These are phyloP conservation scores for Propsilocerus akamusi DNA, from an alignment of 1,140 invertebrate genomes.

Conservation along the genomic window DNA sequence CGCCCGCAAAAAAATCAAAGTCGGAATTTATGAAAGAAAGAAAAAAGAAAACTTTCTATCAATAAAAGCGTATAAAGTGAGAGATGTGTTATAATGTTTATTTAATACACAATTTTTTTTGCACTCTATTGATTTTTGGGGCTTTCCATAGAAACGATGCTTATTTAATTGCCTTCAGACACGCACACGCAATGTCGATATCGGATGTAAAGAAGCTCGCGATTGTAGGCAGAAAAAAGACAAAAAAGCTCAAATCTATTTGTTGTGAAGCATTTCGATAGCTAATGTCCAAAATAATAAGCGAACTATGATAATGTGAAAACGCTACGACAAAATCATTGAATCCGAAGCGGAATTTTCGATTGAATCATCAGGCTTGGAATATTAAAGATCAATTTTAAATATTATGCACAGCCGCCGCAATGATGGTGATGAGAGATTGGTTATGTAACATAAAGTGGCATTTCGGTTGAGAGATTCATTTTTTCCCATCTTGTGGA, in stretches of 20 bases:
- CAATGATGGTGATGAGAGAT: background rate
- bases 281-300: background rate
- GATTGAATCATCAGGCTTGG: constrained; percentile 1
- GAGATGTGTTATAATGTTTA: too few species aligned
- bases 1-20: background rate
- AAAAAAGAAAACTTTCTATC: background rate
- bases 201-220: background rate
- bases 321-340: background rate
- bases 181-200: background rate
- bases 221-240: background rate
- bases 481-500: background rate
- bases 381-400: background rate
- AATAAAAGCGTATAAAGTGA: background rate
- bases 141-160: background rate
- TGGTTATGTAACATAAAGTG: constrained; percentile 1
- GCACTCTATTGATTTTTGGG: constrained; percentile 2
- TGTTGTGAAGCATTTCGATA: background rate
- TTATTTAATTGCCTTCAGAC: background rate
- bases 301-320: background rate
- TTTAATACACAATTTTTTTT: background rate
- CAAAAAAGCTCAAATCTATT: background rate
- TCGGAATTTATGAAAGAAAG: background rate
- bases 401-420: background rate
- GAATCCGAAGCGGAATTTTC: background rate
- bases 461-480: background rate